A percentile compares a stretch with the other conserved stretches of the same genome.
phyloP scores from a whole-genome alignment of 2,113 vertebrate genomes.

The Neogobius melanostomus region DNA sequence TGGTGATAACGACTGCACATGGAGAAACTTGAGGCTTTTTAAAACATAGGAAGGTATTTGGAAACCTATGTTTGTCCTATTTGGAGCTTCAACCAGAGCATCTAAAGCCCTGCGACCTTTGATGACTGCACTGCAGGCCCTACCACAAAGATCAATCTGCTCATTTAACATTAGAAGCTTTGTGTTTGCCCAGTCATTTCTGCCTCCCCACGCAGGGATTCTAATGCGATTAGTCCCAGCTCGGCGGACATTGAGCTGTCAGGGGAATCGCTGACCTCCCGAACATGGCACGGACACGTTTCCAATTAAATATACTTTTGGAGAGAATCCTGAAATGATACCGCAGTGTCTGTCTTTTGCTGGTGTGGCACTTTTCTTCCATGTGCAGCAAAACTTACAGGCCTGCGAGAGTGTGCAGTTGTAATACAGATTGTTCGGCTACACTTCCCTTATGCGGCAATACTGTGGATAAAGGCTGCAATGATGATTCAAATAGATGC shows the following conservation, averaged over 20 bases:
- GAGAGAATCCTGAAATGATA: slow-evolving; percentile 10
- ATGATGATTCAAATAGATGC: not conserved
- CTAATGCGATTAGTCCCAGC: slow-evolving; percentile 63
- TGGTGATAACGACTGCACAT: no score
- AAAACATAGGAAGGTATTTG: not conserved
- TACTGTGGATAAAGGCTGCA: not conserved
- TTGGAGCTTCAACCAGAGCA: not conserved
- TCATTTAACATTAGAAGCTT: not conserved
- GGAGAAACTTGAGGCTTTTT: no score
- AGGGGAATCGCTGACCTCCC: slow-evolving; percentile 50
- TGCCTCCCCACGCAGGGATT: slow-evolving; percentile 40
- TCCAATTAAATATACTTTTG: slow-evolving; percentile 23
- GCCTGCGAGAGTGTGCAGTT: slow-evolving; percentile 3
- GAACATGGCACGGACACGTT: slow-evolving; percentile 13
- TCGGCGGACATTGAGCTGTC: slow-evolving; percentile 51
- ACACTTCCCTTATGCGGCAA: slow-evolving; percentile 7
- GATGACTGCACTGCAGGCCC: no score
- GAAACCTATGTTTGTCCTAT: no score
- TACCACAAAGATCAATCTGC: no score
- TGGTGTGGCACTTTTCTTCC: slow-evolving; percentile 1
- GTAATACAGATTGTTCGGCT: slow-evolving; percentile 18
- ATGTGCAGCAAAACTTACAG: not conserved
- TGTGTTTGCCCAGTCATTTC: slow-evolving; percentile 2
- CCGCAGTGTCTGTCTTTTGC: not conserved
- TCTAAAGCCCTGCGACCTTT: not conserved